Percentiles rank a stretch among this genome's conserved stretches.
Conservation (phyloP, 2,888 invertebrate genomes). For the Norana najaformis region DNA sequence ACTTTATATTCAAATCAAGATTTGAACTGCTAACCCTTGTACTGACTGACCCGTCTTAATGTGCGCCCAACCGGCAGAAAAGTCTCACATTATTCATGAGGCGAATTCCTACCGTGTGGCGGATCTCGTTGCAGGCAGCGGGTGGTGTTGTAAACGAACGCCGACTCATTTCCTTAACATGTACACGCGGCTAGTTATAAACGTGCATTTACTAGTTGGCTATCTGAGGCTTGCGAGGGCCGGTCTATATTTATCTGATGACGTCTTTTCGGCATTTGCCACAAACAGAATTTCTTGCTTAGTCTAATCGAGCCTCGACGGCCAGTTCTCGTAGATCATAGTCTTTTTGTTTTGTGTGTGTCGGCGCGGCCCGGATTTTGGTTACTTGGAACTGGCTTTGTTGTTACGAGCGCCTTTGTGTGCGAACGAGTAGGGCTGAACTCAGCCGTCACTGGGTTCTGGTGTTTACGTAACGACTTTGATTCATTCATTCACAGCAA, state of each 20-base stretch:
- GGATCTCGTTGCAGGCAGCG: neutral
- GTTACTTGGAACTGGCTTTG: conserved; percentile 1
- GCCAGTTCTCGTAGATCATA: neutral
- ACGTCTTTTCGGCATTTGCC: neutral
- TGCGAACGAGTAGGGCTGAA: neutral
- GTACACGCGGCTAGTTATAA: conserved; percentile 1
- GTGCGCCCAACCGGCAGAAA: neutral
- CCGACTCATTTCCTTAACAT: conserved; percentile 1
- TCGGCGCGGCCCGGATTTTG: neutral
- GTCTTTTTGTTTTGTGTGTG: neutral
- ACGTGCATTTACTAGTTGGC: neutral
- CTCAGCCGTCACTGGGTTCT: neutral
- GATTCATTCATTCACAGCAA: neutral
- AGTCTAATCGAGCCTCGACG: neutral
- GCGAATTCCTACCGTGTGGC: neutral
- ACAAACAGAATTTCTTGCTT: neutral
- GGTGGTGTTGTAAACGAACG: neutral
- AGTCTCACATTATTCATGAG: neutral
- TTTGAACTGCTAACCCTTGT: neutral
- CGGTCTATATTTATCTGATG: neutral
- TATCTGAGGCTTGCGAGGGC: neutral
- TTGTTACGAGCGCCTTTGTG: no score
- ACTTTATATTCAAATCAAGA: neutral
- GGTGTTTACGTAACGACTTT: neutral
- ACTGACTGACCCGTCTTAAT: neutral